phyloP scores from a whole-genome alignment of 2,888 invertebrate genomes.

The Sylvicola cinctus region DNA sequence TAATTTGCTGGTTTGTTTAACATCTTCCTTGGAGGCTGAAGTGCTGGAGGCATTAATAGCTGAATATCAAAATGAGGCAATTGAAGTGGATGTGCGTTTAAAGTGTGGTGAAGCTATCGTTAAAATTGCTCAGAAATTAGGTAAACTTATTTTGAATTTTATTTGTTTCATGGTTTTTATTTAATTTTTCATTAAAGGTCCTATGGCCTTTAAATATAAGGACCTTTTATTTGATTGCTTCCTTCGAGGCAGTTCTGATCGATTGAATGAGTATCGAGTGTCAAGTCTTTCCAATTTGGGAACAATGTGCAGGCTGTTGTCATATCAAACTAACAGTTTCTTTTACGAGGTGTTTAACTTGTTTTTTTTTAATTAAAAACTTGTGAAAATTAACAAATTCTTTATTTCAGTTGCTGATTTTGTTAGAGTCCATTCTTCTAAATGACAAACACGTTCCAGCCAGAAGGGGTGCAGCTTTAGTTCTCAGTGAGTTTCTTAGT shows the following conservation, averaged over 20 bases:
- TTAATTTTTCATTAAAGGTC: constrained; percentile 12
- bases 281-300: constrained; percentile 22
- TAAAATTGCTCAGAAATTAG: constrained; percentile 18
- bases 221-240: constrained; percentile 18
- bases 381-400: background rate
- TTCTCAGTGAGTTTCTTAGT: constrained; percentile 18
- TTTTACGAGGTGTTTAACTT: constrained; percentile 18
- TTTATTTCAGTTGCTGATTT: constrained; percentile 9
- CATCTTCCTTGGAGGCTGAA: constrained; percentile 17
- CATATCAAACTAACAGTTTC: constrained; percentile 21
- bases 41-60: constrained; percentile 20
- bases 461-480: constrained; percentile 19
- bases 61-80: constrained; percentile 18
- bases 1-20: constrained; percentile 17
- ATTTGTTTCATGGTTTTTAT: background rate
- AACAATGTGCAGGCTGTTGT: constrained; percentile 17
- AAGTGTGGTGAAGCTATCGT: constrained; percentile 22
- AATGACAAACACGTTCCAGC: constrained; percentile 19
- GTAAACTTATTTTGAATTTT: constrained; percentile 9
- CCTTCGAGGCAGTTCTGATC: constrained; percentile 17
- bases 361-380: background rate
- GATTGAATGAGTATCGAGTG: constrained; percentile 18
- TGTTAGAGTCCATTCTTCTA: constrained; percentile 17
- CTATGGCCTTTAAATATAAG: constrained; percentile 20
- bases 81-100: constrained; percentile 17